These are phyloP conservation scores for Lagothrix lagotricha DNA, from an alignment of 2,797 vertebrate genomes.

Conservation along the genomic window DNA sequence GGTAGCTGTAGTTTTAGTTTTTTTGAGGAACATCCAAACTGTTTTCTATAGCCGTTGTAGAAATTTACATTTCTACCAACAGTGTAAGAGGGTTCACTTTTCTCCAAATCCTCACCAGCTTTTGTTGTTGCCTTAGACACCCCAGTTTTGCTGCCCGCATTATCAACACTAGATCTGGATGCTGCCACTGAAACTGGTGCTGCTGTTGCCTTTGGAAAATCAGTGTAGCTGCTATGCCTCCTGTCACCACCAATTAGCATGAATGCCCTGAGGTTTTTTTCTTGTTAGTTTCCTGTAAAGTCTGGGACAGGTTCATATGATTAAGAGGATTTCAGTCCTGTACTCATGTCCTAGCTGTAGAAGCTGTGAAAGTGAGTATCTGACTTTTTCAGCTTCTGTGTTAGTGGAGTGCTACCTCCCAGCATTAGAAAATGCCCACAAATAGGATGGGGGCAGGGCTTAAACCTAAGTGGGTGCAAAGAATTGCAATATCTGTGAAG, in stretches of 20 bases:
- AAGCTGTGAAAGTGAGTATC: not conserved
- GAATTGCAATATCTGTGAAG: not conserved
- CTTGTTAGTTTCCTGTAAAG: not conserved
- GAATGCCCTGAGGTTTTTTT: not conserved
- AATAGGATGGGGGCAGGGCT: not conserved
- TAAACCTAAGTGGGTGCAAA: not conserved
- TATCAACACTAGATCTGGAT: not conserved
- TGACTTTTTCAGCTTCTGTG: not conserved
- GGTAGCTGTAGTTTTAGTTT: not conserved
- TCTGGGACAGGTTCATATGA: not conserved
- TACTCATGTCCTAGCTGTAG: not conserved
- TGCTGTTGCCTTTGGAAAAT: not conserved
- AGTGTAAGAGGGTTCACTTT: not conserved
- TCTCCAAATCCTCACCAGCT: not conserved
- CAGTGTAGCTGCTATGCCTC: not conserved
- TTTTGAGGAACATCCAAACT: not conserved
- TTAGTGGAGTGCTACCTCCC: not conserved
- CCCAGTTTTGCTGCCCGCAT: rapidly evolving
- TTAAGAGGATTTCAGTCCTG: not conserved
- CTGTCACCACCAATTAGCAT: not conserved
- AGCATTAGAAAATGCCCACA: not conserved
- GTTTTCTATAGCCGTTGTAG: not conserved
- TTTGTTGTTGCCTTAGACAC: not conserved
- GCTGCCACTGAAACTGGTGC: too few species aligned
- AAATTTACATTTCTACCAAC: not conserved